Base-by-base conservation (phyloP, 2,797 vertebrate genomes). In the Steatocranus sp. region DNA sequence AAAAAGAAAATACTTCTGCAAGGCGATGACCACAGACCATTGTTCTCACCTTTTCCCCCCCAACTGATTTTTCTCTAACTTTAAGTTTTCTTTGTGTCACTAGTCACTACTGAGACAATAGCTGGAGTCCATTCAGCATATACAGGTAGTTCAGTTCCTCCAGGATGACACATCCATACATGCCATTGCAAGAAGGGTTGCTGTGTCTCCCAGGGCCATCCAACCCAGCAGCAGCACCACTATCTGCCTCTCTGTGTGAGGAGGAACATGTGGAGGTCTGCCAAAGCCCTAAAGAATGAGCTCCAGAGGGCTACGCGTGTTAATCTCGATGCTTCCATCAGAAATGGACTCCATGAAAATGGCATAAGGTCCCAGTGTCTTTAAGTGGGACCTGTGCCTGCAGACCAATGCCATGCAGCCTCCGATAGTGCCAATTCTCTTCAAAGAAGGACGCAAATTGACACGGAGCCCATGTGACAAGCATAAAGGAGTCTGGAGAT, bases 1-100 rank as follows among this genome's bases (percentile, higher is more conserved):
- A 73, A 49, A 48, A 32, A 49, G 43, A 46, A 41, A 73, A n/a
- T 73, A 48, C 7, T 27, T 73, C 43, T 73, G 68, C 41, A 73
- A 61, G 68, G 43, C 18, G 17, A 12, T 48, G 27, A 30, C 25
- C 43, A 73, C 11, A 73, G 25, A n/a, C 23, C 38, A 25, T 17
- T 68, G 63, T 25, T 25, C 61, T 30, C 66, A 48, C 43, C 68
- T 30, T 48, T 8, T 8, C 15, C 41, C 41, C 15, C 41, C 41
- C 7, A 11, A 8, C 41, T 73, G 4, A 70, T 41, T 41, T 41
- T 66, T 70, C 15, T 18, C 41, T 70, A 27, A 46, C 17, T 36
- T 63, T 73, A 23, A 3, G 1, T 70, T 70, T 70, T 70, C 36
- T 43, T 27, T 46, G 23, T 11, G 38, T 27, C 23, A 46, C 20